These are phyloP conservation scores for Cryptoprocta ferox DNA, from an alignment of 2,797 vertebrate genomes.

Conservation along the genomic window DNA sequence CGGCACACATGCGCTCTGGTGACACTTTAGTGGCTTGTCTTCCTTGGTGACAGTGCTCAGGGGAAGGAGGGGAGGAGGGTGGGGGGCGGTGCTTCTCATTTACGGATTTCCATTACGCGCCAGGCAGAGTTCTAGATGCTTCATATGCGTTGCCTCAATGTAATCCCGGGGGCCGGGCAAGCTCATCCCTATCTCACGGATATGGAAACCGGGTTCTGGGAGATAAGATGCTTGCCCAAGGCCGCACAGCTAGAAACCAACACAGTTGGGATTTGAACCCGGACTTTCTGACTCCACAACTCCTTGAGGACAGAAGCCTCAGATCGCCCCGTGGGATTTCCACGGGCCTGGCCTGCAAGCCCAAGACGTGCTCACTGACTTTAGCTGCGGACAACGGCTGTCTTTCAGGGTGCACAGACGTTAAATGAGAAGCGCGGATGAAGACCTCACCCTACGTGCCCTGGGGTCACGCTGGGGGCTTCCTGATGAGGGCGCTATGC, in stretches of 20 bases:
- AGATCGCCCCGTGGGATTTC: accelerated
- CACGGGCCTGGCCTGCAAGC: neutral
- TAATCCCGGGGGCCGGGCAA: neutral
- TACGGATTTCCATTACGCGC: neutral
- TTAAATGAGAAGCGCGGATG: accelerated
- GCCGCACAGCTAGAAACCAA: neutral
- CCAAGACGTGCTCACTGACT: neutral
- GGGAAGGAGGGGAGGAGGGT: too few relatives aligned
- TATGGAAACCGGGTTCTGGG: neutral
- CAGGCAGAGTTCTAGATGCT: neutral
- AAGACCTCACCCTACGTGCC: too few relatives aligned
- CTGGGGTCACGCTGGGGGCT: neutral
- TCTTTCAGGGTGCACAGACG: neutral
- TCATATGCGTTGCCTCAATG: neutral
- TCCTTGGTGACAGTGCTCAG: neutral
- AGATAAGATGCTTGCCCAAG: neutral
- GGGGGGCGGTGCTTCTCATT: neutral
- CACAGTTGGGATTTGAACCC: neutral
- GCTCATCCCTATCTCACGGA: neutral
- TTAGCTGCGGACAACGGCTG: neutral
- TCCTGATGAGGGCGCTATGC: accelerated
- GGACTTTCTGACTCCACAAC: neutral
- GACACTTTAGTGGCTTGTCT: neutral
- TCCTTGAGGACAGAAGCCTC: neutral
- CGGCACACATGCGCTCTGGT: accelerated